These are phyloP conservation scores for Boloria euphrosyne DNA, from an alignment of 2,888 invertebrate species.

Conservation along the genomic window DNA sequence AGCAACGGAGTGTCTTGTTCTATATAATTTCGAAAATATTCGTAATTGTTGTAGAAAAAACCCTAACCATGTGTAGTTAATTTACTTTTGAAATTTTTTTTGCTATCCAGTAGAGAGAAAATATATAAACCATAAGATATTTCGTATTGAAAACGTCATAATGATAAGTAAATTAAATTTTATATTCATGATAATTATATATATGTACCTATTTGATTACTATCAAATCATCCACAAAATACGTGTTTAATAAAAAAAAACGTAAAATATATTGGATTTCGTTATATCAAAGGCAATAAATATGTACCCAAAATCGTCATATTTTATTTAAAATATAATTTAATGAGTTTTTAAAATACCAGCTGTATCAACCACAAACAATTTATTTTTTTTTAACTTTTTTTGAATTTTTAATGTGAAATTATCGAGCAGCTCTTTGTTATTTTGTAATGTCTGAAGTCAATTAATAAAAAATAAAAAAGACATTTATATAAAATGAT, in stretches of 20 bases:
- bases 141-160: constrained; percentile 43
- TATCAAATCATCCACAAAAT: constrained; percentile 23
- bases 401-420: constrained; percentile 20
- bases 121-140: constrained; percentile 17
- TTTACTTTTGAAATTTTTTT: constrained; percentile 1
- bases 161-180: constrained; percentile 35
- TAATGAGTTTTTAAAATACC: constrained; percentile 12
- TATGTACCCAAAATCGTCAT: background rate
- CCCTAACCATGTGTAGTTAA: constrained; percentile 3
- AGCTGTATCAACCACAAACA: constrained; percentile 26
- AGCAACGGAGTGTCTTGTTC: no score
- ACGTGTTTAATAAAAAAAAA: constrained; percentile 10
- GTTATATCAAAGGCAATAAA: constrained; percentile 7
- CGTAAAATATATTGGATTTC: background rate
- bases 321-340: constrained; percentile 9
- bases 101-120: constrained; percentile 19
- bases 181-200: constrained; percentile 58
- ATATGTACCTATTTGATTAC: constrained; percentile 48
- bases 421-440: constrained; percentile 15
- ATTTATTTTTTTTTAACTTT: constrained; percentile 24
- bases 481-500: background rate
- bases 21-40: constrained; percentile 1
- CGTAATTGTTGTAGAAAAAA: background rate
- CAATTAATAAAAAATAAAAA: constrained; percentile 2
- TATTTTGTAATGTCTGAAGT: constrained; percentile 15